Base-by-base conservation (phyloP, 2,888 invertebrate species). In the Lycophotia porphyrea region DNA sequence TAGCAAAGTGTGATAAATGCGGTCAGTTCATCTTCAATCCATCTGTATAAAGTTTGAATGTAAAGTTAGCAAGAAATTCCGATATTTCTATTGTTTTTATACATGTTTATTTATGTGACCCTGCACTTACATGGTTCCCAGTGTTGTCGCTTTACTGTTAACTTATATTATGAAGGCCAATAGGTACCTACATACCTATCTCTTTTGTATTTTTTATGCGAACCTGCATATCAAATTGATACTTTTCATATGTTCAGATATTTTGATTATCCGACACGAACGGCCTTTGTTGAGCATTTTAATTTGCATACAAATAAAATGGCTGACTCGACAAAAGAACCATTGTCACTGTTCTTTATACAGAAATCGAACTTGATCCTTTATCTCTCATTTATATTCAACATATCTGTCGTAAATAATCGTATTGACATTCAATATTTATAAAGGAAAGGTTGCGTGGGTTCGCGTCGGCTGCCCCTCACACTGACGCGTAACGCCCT, bases 251-350 rank as follows among this genome's bases (percentile, higher is more conserved):
- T 87, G 82, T 88, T 84, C 86, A 88, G 84, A 87, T 89, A 88
- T 88, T 90, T 90, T 83, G 90, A 92, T 90, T 88, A 91, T 90
- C 89, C 88, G 89, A 91, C 90, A 90, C 89, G 90, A 85, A 81
- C 85, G 87, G 85, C 88, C 91, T 90, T 92, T 93, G 93, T 94
- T 88, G 87, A 87, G 89, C 85, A 86, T 88, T 89, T 87, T 88
- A 88, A 96, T 96, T 96, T 95, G 94, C 96, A 95, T 96, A 95
- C 94, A 95, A 96, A 95, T 95, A 94, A 93, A 94, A 95, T 91
- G 93, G 93, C 93, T 95, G 95, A 94, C 94, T 95, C 94, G 92
- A 94, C 95, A 95, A 95, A 95, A 93, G 93, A 89, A 78, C 90
- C 92, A 93, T 94, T 95, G 95, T 95, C 93, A 93, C 93, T 91